Evolutionary conservation across 2,888 invertebrate genomes (phyloP), one percentile per base, ranked within the genome.

Genomic region (Ariolimax columbianus): DNA sequence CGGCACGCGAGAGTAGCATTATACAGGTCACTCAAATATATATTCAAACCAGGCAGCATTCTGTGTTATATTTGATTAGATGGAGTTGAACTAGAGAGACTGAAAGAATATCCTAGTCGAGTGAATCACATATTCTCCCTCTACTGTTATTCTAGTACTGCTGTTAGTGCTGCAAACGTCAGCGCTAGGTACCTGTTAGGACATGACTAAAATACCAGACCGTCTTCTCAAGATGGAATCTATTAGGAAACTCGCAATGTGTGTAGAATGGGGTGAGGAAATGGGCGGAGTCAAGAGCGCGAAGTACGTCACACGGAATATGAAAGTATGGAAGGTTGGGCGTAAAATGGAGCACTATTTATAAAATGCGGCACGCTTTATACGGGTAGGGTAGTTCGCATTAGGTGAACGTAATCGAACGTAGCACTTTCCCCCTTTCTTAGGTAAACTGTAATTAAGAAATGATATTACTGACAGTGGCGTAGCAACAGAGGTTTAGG

Each of bases 291-390:
- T 36, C 33, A 59, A 23, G 63, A 43, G 43, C 47, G 43, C 26
- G 75, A 33, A 43, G 43, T 43, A 43, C 75, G 17, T 75, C 47
- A 75, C n/a, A 66, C 66, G n/a, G 9, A 66, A 66, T 66, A 66
- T 30, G 66, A 66, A 66, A 66, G n/a, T 66, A 30, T 30, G 30
- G 55, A 23, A 11, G 23, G 55, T 55, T 11, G 3, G 55, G 55
- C 23, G 55, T 55, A 4, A 23, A 55, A 55, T 55, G 14, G 14
- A 4, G 23, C 55, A 11, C 23, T 11, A 47, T 47, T 9, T 47
- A n/a, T n/a, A n/a, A n/a, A n/a, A n/a, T n/a, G n/a, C n/a, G n/a
- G n/a, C n/a, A n/a, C n/a, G n/a, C n/a, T n/a, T n/a, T n/a, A n/a
- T n/a, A n/a, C n/a, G n/a, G n/a, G n/a, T n/a, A n/a, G n/a, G n/a